Base-by-base conservation (phyloP, 92 coral and sea anemone genomes). In the Phenganax stokvisi region DNA sequence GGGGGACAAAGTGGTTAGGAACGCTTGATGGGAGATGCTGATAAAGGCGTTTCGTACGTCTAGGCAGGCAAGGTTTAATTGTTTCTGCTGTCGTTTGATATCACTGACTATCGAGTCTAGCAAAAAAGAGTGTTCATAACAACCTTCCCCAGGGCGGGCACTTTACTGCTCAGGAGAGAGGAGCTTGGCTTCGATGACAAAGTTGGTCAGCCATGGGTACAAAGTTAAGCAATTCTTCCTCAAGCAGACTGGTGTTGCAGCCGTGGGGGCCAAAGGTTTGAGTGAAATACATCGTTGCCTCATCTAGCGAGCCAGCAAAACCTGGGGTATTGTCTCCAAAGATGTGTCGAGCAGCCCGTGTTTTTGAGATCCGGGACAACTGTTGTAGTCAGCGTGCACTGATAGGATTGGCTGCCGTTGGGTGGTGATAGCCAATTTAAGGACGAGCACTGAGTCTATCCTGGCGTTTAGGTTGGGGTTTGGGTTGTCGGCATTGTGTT, bases 331-430 rank as follows among this genome's bases (percentile, higher is more conserved):
- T 56, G 17, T 75, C 66, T 7, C 51, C 51, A 2, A 75, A 15
- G 25, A 75, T 55, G 56, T 56, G 56, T 5, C 67, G 80, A 3
- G 68, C 68, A 3, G 68, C 67, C 7, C 67, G 65, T 75, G 56
- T 75, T 9, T 56, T 55, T 4, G 80, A 75, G 1, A 51, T n/a
- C 1, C 80, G 68, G 67, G 56, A 75, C 10, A 75, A 29, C 3
- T 15, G 30, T 29, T 75, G 80, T 2, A 75, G 47, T 20, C 67
- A 52, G 0, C 37, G 47, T 1, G 80, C 67, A 7, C 12, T 52
- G 16, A 20, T 3, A 15, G 80, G 66, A 20, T 75, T 54, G 12
- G 47, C 6, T n/a, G 69, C 8, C 6, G 9, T 12, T 6, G 60
- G 65, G 4, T 51, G 59, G 17, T 30, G 60, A 3, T 12, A 2